These are phyloP conservation scores for Dicaeum eximium DNA, from an alignment of 2,113 vertebrate species.

Conservation along the genomic window DNA sequence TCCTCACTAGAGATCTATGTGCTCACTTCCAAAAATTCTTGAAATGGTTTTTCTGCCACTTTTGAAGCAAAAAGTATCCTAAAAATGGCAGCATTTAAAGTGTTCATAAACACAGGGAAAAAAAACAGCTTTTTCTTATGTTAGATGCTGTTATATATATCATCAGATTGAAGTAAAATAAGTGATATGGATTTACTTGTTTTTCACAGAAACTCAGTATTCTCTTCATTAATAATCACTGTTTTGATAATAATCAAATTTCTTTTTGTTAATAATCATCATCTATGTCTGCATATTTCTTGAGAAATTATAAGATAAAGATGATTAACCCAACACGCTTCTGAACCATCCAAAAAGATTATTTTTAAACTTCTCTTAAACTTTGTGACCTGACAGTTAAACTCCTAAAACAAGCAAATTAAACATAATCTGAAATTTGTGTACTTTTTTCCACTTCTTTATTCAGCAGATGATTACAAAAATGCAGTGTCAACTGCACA, in stretches of 20 bases:
- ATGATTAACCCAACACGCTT: neutral
- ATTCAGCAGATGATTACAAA: neutral
- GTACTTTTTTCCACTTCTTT: neutral
- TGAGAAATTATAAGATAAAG: neutral
- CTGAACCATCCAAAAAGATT: neutral
- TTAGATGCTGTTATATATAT: neutral
- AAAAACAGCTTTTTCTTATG: neutral
- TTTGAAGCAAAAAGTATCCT: neutral
- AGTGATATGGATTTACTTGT: neutral
- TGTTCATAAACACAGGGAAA: fast-evolving
- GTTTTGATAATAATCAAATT: neutral
- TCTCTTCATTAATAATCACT: neutral
- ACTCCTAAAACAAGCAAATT: neutral
- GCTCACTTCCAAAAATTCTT: constrained; percentile 27
- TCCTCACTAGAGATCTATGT: neutral
- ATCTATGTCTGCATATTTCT: neutral
- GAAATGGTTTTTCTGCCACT: neutral
- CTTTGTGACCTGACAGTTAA: neutral
- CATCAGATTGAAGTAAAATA: neutral
- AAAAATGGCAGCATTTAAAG: neutral
- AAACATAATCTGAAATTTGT: neutral
- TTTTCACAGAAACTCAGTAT: neutral
- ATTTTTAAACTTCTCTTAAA: neutral
- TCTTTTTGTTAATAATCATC: neutral
- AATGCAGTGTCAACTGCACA: neutral